Conservation (phyloP, 2,888 invertebrate genomes). For the Monopis laevigella region DNA sequence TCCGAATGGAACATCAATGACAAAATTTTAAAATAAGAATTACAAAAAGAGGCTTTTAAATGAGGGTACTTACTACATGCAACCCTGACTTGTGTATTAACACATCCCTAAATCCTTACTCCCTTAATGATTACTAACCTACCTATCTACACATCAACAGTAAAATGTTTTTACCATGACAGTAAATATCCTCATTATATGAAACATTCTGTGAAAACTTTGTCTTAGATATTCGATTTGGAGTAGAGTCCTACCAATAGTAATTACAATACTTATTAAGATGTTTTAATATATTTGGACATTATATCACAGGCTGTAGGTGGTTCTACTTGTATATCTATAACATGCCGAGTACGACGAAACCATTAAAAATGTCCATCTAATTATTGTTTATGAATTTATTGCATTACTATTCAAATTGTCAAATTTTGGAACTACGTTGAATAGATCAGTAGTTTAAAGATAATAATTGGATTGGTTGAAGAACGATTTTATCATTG, state of each 20-base stretch:
- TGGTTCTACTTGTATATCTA: too few relatives aligned
- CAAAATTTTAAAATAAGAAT: conserved; percentile 1
- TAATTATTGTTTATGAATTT: too few relatives aligned
- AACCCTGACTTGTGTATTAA: background rate
- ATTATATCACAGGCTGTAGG: background rate
- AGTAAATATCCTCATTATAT: background rate
- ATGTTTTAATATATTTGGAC: conserved; percentile 4
- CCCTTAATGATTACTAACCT: background rate
- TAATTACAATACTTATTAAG: background rate
- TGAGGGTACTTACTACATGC: background rate
- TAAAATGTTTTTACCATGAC: too few relatives aligned
- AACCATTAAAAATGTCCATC: background rate
- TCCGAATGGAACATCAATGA: conserved; percentile 9
- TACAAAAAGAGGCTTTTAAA: background rate
- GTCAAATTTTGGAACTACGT: too few relatives aligned
- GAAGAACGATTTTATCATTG: conserved; percentile 7
- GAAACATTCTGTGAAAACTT: background rate
- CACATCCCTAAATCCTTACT: background rate
- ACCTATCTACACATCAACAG: too few relatives aligned
- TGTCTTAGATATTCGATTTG: conserved; percentile 1
- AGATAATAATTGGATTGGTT: background rate
- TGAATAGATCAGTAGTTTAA: background rate
- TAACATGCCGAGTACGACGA: background rate
- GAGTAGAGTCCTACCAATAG: conserved; percentile 1
- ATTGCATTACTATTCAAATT: too few relatives aligned